Conservation (phyloP, 2,113 vertebrate species). For the Tachuris rubrigastra region DNA sequence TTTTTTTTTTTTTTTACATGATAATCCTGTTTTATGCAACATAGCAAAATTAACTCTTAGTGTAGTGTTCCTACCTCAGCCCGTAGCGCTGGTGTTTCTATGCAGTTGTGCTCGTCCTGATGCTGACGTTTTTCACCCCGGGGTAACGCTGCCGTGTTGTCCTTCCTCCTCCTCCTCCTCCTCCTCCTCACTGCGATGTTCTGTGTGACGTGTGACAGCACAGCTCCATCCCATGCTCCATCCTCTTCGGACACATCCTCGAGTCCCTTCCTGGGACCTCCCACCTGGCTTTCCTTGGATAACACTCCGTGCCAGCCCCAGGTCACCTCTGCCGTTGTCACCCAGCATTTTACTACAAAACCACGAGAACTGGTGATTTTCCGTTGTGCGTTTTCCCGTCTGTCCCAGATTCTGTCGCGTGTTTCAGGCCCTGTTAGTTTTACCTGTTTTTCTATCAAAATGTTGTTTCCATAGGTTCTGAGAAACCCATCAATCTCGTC, state of each 20-base stretch:
- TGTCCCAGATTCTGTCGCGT: background rate
- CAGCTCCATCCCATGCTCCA: background rate
- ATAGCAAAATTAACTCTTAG: slow-evolving; percentile 66
- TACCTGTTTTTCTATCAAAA: slow-evolving; percentile 43
- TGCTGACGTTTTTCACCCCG: slow-evolving; percentile 1
- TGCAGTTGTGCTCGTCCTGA: slow-evolving; percentile 67
- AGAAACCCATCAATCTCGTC: slow-evolving; percentile 12
- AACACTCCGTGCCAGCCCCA: background rate
- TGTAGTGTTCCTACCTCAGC: slow-evolving; percentile 81
- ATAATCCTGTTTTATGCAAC: slow-evolving; percentile 75
- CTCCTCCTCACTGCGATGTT: background rate
- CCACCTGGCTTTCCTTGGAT: slow-evolving; percentile 6
- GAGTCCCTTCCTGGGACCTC: background rate
- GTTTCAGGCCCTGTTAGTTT: slow-evolving; percentile 59
- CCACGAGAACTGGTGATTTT: background rate
- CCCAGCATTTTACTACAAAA: background rate
- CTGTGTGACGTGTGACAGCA: slow-evolving; percentile 12
- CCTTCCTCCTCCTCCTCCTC: slow-evolving; percentile 27
- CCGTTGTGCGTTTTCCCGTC: background rate
- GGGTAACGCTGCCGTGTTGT: background rate
- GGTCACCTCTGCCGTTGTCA: slow-evolving; percentile 14
- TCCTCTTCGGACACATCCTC: background rate
- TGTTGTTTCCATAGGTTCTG: slow-evolving; percentile 60
- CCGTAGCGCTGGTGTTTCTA: slow-evolving; percentile 73
- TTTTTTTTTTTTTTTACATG: slow-evolving; percentile 4